These are phyloP conservation scores for Cercopithecus petaurista DNA, from an alignment of 2,797 vertebrate species.

Conservation along the genomic window DNA sequence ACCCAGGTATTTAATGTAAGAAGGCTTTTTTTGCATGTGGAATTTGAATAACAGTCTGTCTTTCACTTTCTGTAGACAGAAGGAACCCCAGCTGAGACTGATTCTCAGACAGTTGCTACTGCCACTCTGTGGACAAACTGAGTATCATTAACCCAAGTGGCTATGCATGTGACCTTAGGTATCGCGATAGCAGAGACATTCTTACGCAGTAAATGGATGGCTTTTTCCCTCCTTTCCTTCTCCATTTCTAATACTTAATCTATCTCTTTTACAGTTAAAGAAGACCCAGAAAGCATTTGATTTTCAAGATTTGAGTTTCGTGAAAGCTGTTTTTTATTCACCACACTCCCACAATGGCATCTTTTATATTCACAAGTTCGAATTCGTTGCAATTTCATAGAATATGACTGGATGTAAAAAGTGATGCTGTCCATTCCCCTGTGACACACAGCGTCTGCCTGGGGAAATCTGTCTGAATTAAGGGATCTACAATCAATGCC, in stretches of 20 bases:
- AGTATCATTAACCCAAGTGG: neutral
- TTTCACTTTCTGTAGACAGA: neutral
- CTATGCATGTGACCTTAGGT: neutral
- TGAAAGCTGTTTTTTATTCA: neutral
- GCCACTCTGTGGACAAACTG: conserved; percentile 60
- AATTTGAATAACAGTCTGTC: neutral
- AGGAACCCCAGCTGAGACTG: neutral
- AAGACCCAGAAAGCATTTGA: neutral
- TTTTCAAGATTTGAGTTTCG: neutral
- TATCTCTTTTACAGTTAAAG: neutral
- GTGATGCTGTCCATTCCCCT: neutral
- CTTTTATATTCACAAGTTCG: neutral
- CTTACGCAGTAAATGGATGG: neutral
- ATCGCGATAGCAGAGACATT: neutral
- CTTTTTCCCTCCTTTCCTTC: neutral
- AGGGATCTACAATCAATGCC: neutral
- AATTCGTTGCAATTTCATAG: neutral
- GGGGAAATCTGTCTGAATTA: neutral
- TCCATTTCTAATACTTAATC: neutral
- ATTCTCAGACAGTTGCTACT: neutral
- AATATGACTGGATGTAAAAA: neutral
- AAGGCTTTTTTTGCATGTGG: neutral
- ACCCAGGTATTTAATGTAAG: neutral
- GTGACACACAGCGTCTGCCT: neutral
- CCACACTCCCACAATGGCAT: neutral